Conservation (phyloP, 2,797 vertebrate species). For the Eulemur albifrons region DNA sequence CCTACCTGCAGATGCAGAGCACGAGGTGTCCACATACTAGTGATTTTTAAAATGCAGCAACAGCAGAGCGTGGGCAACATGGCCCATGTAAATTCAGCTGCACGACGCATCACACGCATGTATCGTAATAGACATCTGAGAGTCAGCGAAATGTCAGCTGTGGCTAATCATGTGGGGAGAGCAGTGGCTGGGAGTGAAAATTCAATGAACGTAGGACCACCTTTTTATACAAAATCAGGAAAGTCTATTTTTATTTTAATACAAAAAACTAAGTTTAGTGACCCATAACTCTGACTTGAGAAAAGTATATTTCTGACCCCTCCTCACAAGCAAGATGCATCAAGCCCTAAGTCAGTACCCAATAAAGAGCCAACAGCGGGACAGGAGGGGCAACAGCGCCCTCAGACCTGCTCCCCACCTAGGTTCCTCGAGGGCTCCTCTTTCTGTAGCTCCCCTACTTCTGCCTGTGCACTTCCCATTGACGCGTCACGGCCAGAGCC, state of each 20-base stretch:
- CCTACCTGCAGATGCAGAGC: rapidly evolving
- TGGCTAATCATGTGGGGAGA: not conserved
- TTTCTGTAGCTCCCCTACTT: not conserved
- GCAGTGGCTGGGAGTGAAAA: not conserved
- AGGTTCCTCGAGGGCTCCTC: not conserved
- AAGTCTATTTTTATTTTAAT: not conserved
- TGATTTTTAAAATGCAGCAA: not conserved
- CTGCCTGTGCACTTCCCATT: not conserved
- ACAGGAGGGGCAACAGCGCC: no score
- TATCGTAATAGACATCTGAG: not conserved
- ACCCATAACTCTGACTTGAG: not conserved
- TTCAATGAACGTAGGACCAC: not conserved
- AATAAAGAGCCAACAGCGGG: not conserved
- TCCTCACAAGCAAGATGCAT: not conserved
- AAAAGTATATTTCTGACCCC: not conserved
- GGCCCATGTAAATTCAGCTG: rapidly evolving
- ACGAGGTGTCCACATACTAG: rapidly evolving
- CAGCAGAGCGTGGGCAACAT: rapidly evolving
- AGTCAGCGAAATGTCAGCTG: not conserved
- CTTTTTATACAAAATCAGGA: not conserved
- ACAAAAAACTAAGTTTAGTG: not conserved
- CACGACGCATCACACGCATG: rapidly evolving
- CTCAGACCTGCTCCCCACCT: not conserved
- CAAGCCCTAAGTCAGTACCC: not conserved
- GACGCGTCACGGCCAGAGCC: rapidly evolving